Base-by-base conservation (phyloP, 2,888 invertebrate genomes). In the Lepidocyrtinus sp. region DNA sequence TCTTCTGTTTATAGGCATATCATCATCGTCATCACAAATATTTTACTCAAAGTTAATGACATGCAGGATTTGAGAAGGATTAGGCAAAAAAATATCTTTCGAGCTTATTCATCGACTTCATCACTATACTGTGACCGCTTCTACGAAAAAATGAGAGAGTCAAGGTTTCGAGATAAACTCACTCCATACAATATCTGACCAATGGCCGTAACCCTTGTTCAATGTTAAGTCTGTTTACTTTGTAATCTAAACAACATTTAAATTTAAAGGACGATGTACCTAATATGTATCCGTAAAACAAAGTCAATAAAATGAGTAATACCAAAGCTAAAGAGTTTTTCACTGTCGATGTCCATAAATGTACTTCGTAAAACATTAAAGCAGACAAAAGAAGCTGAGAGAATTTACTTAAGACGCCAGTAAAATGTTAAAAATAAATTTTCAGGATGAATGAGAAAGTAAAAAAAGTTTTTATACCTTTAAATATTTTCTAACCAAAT, bases 231-330 rank as follows among this genome's bases (percentile, higher is more conserved):
- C 7, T 55, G n/a, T 55, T 55, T 55, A 55, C 55, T 15, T 17
- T 55, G 46, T 73, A 64, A 73, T 64, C 73, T 50, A 73, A 64
- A 73, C 50, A 64, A 19, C 64, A 70, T 59, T 45, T 7, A 46
- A 67, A 67, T 55, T 36, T 12, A 12, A 36, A 36, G n/a, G n/a
- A 36, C 36, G 36, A 36, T 36, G 36, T 36, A 55, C 55, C 55
- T 55, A 55, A 36, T n/a, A n/a, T n/a, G n/a, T n/a, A n/a, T n/a
- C n/a, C n/a, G n/a, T n/a, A 36, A 5, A 5, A 36, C 36, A 36
- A 36, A 12, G 12, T 36, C 36, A 36, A 36, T 36, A 36, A n/a
- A 55, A 55, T 17, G 55, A 55, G 55, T n/a, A n/a, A n/a, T n/a
- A n/a, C n/a, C n/a, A n/a, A n/a, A 55, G 55, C 55, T 55, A 9